Evolutionary conservation across 2,888 invertebrate genomes (phyloP), one percentile per base, ranked within the genome.

Genomic region (Zaprionus bogoriensis): DNA sequence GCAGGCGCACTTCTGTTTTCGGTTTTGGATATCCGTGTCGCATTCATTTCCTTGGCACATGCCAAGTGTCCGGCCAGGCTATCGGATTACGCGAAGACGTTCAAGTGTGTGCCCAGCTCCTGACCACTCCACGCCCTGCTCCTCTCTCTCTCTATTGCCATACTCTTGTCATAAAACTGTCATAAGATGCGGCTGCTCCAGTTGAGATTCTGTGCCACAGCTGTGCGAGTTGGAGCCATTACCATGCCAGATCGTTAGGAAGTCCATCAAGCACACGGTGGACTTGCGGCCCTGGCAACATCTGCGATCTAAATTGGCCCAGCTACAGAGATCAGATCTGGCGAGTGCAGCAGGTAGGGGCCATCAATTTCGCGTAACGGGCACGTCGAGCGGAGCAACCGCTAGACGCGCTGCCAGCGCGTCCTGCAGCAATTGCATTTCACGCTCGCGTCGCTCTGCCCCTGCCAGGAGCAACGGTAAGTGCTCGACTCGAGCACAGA

Each of bases 301-400:
- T 69, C 78, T 84, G 79, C 65, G 75, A 87, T 81, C 86, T 79
- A 79, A 88, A 88, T 88, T 87, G 79, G 78, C 75, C 66, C 78
- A 88, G 73, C 74, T 47, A 48, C 12, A 53, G 73, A 73, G 64
- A 59, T 63, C 7, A 19, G 60, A 69, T 63, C 68, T 50, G 6
- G 38, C 38, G 5, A 39, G 17, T 51, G 25, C 41, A 52, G 50
- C 67, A 71, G 67, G 72, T 63, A 67, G 64, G 57, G 66, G 32
- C 62, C 75, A 75, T 80, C 59, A 73, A 77, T 77, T 80, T 80
- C 77, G 79, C 81, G 75, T 83, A 80, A 80, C 84, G 81, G 77
- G 59, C 64, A 52, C 55, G 38, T 51, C 50, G 50, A 50, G 52
- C 60, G 5, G n/a, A n/a, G n/a, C n/a, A 59, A 68, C 77, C 83